Percentiles rank a stretch among this genome's conserved stretches.
phyloP scores from a whole-genome alignment of 1,140 invertebrate species.

The Pogonomyrmex barbatus region DNA sequence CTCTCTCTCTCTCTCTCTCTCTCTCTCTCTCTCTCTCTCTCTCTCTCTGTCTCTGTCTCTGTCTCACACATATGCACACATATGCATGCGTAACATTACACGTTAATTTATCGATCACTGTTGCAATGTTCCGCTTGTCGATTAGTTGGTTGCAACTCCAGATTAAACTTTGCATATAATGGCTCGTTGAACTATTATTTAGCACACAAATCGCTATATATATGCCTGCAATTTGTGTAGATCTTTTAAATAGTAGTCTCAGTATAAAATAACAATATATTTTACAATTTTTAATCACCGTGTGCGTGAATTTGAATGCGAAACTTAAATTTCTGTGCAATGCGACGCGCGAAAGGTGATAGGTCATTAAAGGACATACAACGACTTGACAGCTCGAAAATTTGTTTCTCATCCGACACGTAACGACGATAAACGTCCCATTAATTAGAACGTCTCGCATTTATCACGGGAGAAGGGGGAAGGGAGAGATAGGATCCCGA shows the following conservation, averaged over 20 bases:
- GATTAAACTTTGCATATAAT: conserved; percentile 3
- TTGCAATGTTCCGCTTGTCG: conserved; percentile 13
- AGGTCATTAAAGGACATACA: background rate
- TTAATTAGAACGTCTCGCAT: conserved; percentile 18
- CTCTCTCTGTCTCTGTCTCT: too few relatives aligned
- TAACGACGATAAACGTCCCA: background rate
- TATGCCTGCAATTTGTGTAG: background rate
- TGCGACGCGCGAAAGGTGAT: background rate
- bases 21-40: too few relatives aligned
- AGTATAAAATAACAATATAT: background rate
- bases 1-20: too few relatives aligned
- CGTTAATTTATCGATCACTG: conserved; percentile 35
- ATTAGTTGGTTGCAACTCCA: background rate
- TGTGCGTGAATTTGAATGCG: background rate
- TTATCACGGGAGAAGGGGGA: background rate
- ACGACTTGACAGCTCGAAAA: background rate
- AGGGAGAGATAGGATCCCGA: background rate
- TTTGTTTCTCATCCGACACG: background rate
- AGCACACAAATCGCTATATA: background rate
- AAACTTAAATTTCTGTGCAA: background rate
- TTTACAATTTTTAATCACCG: too few relatives aligned
- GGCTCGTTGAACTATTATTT: background rate
- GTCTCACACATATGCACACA: background rate
- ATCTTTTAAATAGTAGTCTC: background rate
- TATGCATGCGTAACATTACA: conserved; percentile 8